A percentile compares a stretch with the other conserved stretches of the same genome.
Conservation (phyloP, 2,888 invertebrate species). For the Crematogaster levior region DNA sequence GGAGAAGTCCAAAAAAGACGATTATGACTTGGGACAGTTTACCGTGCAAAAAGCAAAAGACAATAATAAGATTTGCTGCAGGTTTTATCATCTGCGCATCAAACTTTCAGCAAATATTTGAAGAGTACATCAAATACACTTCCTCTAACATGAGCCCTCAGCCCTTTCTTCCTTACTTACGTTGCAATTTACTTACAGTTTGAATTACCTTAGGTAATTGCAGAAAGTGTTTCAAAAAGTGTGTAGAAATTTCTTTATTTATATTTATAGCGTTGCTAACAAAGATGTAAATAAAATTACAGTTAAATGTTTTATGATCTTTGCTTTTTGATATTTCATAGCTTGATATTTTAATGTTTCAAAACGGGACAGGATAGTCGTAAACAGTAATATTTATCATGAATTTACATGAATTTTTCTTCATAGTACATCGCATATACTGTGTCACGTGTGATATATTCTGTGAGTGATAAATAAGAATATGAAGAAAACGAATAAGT, state of each 20-base stretch:
- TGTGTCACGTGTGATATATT: neutral
- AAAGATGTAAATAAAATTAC: neutral
- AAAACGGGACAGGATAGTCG: neutral
- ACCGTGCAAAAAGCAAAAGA: neutral
- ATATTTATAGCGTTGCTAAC: neutral
- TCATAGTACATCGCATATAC: neutral
- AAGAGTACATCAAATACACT: constrained; percentile 24
- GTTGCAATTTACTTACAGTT: constrained; percentile 6
- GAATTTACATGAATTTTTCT: neutral
- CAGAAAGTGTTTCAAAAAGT: neutral
- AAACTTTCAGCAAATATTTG: constrained; percentile 41
- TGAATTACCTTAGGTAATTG: neutral
- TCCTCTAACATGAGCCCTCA: neutral
- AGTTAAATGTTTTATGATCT: neutral
- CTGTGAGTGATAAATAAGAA: constrained; percentile 8
- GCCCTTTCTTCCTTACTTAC: neutral
- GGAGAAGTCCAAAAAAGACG: neutral
- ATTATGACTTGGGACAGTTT: constrained; percentile 25
- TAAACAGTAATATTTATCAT: constrained; percentile 5
- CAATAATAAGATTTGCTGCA: constrained; percentile 32
- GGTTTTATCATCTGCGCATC: constrained; percentile 17
- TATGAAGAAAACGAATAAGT: neutral
- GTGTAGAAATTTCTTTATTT: neutral
- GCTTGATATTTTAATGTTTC: neutral
- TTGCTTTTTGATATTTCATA: neutral